These are phyloP conservation scores for Idaea aversata DNA, from an alignment of 2,888 invertebrate species.

Conservation along the genomic window DNA sequence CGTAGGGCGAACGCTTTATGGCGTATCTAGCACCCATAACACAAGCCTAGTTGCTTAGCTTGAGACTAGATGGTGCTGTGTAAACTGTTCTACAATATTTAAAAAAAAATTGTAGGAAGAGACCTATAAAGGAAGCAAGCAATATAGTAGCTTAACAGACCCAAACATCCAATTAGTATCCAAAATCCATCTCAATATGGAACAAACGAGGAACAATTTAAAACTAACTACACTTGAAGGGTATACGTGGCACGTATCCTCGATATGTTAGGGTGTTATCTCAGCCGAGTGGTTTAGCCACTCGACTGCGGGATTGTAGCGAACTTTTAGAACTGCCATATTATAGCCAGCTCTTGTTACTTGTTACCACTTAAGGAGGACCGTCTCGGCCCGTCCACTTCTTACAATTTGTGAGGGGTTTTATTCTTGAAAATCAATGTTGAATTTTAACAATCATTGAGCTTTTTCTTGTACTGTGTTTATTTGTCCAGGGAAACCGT, in stretches of 20 bases:
- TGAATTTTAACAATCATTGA: not conserved
- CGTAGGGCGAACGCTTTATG: no score
- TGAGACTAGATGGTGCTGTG: no score
- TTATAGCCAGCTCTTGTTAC: not conserved
- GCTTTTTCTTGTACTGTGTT: not conserved
- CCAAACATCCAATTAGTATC: constrained; percentile 1
- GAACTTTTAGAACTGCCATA: not conserved
- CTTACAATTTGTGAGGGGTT: not conserved
- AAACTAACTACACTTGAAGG: constrained; percentile 1
- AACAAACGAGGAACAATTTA: constrained; percentile 4
- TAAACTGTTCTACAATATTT: no score
- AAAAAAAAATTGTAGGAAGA: no score
- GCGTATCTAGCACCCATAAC: no score
- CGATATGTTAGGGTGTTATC: constrained; percentile 41
- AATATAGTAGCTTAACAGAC: not conserved
- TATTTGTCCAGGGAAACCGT: no score
- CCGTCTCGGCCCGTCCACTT: not conserved
- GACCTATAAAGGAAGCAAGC: no score
- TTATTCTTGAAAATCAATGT: not conserved
- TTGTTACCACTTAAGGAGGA: not conserved
- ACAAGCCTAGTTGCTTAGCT: no score
- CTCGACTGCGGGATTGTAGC: constrained; percentile 3
- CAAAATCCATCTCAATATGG: constrained; percentile 9
- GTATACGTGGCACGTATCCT: constrained; percentile 24
- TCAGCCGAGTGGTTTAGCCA: constrained; percentile 31